These are phyloP conservation scores for Chaetodon trifasciatus DNA, from an alignment of 2,797 vertebrate species.

Conservation along the genomic window DNA sequence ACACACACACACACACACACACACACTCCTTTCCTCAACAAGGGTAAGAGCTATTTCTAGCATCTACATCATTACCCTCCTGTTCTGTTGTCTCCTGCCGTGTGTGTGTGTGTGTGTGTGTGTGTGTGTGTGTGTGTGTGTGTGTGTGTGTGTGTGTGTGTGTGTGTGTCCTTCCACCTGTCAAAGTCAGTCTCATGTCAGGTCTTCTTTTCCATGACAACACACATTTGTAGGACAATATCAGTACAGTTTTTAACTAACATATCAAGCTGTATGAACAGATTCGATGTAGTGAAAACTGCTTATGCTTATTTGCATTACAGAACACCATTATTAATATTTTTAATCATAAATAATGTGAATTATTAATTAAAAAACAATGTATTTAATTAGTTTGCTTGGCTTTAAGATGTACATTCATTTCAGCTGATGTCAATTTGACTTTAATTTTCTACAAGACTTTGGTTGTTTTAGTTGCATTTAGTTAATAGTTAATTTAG, in stretches of 20 bases:
- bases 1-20: slow-evolving; percentile 22
- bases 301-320: background rate
- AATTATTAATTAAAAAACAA: background rate
- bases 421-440: background rate
- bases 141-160: slow-evolving; percentile 36
- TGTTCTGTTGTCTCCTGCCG: slow-evolving; percentile 68
- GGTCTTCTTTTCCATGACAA: slow-evolving; percentile 48
- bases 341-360: background rate
- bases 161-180: slow-evolving; percentile 74
- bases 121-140: slow-evolving; percentile 42
- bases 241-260: background rate
- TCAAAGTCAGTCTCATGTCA: slow-evolving; percentile 62
- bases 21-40: slow-evolving; percentile 35
- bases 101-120: slow-evolving; percentile 43
- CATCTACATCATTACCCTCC: slow-evolving; percentile 62
- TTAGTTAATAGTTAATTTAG: background rate
- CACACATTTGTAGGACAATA: slow-evolving; percentile 4
- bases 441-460: background rate
- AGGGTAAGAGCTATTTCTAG: slow-evolving; percentile 81
- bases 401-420: background rate
- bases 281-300: background rate
- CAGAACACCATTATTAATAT: background rate
- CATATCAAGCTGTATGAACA: background rate
- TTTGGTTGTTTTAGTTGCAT: background rate
- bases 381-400: background rate